Conservation (phyloP, 2,888 invertebrate species). For the Cantharis flavilabris region DNA sequence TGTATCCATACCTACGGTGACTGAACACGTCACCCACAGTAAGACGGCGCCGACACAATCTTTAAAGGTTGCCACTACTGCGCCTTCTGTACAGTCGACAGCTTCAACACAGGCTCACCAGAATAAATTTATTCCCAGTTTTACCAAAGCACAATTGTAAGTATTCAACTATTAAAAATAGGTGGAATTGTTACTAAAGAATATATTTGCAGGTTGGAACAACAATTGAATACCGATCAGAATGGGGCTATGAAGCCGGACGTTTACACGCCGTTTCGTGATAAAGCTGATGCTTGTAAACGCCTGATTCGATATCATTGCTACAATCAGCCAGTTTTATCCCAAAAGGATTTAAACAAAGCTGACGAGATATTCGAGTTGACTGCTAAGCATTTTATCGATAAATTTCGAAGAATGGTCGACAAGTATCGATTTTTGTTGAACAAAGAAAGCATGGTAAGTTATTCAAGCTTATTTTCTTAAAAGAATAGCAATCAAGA, state of each 20-base stretch:
- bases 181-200: constrained; percentile 26
- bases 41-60: neutral
- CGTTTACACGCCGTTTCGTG: constrained; percentile 70
- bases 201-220: constrained; percentile 65
- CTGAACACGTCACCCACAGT: constrained; percentile 8
- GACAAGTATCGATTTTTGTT: constrained; percentile 75
- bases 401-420: constrained; percentile 71
- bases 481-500: too few relatives aligned
- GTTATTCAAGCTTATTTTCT: neutral
- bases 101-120: constrained; percentile 35
- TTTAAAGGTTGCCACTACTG: neutral
- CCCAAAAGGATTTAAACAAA: constrained; percentile 66
- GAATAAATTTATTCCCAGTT: constrained; percentile 45
- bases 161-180: constrained; percentile 26
- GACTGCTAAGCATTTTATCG: constrained; percentile 68
- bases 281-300: constrained; percentile 75
- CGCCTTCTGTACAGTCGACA: neutral
- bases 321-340: constrained; percentile 68
- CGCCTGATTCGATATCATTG: constrained; percentile 78
- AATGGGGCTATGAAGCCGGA: constrained; percentile 75
- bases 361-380: constrained; percentile 73
- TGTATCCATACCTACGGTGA: constrained; percentile 5
- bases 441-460: constrained; percentile 79
- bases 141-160: constrained; percentile 52
- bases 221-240: constrained; percentile 76